phyloP scores from a whole-genome alignment of 2,888 invertebrate species.

The Lysandra coridon region DNA sequence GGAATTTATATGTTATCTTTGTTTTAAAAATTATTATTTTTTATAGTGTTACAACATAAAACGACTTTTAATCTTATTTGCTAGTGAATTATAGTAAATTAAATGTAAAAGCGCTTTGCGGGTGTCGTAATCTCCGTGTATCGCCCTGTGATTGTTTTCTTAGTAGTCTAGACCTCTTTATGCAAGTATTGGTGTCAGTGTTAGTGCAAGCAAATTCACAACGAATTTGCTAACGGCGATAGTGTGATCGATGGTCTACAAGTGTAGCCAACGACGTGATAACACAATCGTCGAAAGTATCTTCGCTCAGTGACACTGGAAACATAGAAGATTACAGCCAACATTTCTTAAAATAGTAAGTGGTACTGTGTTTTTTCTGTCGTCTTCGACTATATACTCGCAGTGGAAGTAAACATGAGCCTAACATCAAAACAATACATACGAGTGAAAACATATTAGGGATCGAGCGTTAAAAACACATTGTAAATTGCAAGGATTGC shows the following conservation, averaged over 20 bases:
- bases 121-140: constrained; percentile 66
- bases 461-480: not conserved
- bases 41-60: constrained; percentile 74
- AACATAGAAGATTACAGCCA: constrained; percentile 71
- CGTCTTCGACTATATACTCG: not conserved
- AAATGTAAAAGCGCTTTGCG: constrained; percentile 65
- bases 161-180: constrained; percentile 62
- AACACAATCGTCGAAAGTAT: constrained; percentile 57
- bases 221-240: constrained; percentile 49
- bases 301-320: constrained; percentile 69
- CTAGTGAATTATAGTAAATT: constrained; percentile 77
- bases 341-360: constrained; percentile 78
- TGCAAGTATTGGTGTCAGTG: constrained; percentile 69
- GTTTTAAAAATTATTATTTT: constrained; percentile 75
- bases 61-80: constrained; percentile 75
- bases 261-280: constrained; percentile 64
- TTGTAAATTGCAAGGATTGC: constrained; percentile 35
- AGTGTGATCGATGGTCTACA: constrained; percentile 62
- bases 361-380: constrained; percentile 43
- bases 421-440: not conserved
- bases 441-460: not conserved
- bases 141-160: constrained; percentile 76
- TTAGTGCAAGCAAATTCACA: constrained; percentile 54
- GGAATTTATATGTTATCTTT: constrained; percentile 74
- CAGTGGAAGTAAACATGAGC: not conserved